Percentiles rank a stretch among this genome's conserved stretches.
These are phyloP conservation scores for Polyploca ridens DNA, from an alignment of 2,888 invertebrate genomes.

Conservation along the genomic window DNA sequence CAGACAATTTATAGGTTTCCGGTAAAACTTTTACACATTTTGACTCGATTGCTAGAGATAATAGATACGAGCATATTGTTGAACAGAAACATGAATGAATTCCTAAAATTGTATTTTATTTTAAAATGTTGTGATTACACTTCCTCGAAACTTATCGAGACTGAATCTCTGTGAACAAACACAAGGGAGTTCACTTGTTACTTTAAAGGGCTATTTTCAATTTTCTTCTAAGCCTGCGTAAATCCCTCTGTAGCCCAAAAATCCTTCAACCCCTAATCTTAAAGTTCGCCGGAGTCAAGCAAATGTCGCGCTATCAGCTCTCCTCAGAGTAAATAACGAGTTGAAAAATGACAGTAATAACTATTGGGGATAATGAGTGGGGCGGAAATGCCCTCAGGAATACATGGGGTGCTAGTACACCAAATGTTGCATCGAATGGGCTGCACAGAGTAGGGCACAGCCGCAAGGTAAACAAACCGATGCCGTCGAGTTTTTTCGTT, in stretches of 20 bases:
- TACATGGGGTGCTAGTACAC: constrained; percentile 71
- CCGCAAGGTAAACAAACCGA: constrained; percentile 69
- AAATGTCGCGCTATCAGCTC: constrained; percentile 82
- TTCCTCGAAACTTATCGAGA: constrained; percentile 32
- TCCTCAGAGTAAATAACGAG: constrained; percentile 83
- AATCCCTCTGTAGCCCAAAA: constrained; percentile 65
- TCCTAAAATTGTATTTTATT: constrained; percentile 1
- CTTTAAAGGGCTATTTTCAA: constrained; percentile 77
- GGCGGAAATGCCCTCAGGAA: constrained; percentile 80
- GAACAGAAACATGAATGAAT: too few relatives aligned
- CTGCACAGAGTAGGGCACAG: constrained; percentile 32
- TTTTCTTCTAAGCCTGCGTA: constrained; percentile 68
- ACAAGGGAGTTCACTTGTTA: constrained; percentile 43
- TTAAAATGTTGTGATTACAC: constrained; percentile 24
- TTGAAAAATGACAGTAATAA: constrained; percentile 85
- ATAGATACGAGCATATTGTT: too few relatives aligned
- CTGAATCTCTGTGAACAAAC: constrained; percentile 44
- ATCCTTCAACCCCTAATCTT: constrained; percentile 74
- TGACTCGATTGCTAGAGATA: too few relatives aligned
- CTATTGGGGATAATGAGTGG: constrained; percentile 82
- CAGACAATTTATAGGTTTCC: too few relatives aligned
- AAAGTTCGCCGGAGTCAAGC: constrained; percentile 59
- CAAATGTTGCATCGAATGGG: constrained; percentile 72
- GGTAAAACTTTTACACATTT: too few relatives aligned
- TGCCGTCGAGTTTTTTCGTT: constrained; percentile 37